These are phyloP conservation scores for Jaculus jaculus DNA, from an alignment of 2,113 vertebrate species.

Conservation along the genomic window DNA sequence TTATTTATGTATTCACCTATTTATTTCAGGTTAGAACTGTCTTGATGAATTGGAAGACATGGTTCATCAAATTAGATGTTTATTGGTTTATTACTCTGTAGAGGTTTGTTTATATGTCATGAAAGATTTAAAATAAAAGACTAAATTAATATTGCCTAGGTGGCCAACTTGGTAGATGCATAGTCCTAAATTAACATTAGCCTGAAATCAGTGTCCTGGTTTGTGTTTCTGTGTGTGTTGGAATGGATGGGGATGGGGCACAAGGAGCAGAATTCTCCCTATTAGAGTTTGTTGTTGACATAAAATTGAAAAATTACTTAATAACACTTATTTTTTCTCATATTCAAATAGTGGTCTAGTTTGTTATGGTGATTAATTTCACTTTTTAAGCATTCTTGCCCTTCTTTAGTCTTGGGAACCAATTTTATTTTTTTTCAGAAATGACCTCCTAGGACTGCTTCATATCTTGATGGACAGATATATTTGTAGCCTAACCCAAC, in stretches of 20 bases:
- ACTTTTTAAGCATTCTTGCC: conserved; percentile 73
- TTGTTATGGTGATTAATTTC: conserved; percentile 36
- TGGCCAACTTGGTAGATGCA: conserved; percentile 79
- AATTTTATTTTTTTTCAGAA: conserved; percentile 71
- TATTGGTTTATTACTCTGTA: conserved; percentile 86
- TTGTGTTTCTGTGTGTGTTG: conserved; percentile 9
- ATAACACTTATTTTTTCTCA: conserved; percentile 43
- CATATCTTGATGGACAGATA: conserved; percentile 57
- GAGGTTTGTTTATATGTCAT: conserved; percentile 84
- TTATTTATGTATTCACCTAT: conserved; percentile 76
- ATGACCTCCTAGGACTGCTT: conserved; percentile 16
- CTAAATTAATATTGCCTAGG: conserved; percentile 84
- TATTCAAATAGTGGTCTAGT: conserved; percentile 37
- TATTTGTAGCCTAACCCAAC: conserved; percentile 56
- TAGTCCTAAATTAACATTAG: conserved; percentile 83
- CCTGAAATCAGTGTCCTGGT: conserved; percentile 80
- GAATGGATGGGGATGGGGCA: accelerated
- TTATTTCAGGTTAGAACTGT: conserved; percentile 75
- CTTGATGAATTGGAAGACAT: conserved; percentile 84
- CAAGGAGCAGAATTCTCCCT: not conserved
- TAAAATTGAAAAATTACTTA: conserved; percentile 60
- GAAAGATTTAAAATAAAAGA: conserved; percentile 82
- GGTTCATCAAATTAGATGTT: conserved; percentile 87
- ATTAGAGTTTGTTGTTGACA: not conserved
- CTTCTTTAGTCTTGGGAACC: conserved; percentile 68